These are phyloP conservation scores for Ypsolopha scabrella DNA, from an alignment of 2,888 invertebrate genomes.

Conservation along the genomic window DNA sequence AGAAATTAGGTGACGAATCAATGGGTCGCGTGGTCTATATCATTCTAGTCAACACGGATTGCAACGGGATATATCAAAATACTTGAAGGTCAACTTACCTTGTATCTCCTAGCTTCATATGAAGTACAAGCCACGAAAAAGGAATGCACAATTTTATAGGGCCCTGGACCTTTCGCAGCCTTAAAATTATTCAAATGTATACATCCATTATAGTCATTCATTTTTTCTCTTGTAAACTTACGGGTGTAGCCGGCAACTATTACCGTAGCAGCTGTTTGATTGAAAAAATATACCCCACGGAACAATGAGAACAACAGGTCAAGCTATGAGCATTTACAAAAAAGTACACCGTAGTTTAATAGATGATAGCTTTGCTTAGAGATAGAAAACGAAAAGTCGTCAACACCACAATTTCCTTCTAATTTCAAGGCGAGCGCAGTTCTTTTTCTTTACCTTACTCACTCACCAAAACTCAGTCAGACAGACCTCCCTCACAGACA, in stretches of 20 bases:
- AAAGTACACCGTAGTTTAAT: too few species aligned
- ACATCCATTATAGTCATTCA: conserved; percentile 80
- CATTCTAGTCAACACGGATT: neutral
- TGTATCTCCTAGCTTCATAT: conserved; percentile 82
- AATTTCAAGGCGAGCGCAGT: neutral
- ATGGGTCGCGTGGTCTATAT: neutral
- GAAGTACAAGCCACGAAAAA: conserved; percentile 88
- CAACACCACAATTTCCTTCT: neutral
- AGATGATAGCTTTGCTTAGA: too few species aligned
- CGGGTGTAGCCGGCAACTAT: neutral
- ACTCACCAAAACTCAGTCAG: too few species aligned
- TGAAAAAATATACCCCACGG: too few species aligned
- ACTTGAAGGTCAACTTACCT: conserved; percentile 66
- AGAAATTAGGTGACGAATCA: neutral
- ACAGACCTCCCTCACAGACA: too few species aligned
- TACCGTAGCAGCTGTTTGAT: neutral
- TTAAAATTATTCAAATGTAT: conserved; percentile 85
- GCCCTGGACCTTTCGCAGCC: conserved; percentile 79
- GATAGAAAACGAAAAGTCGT: too few species aligned
- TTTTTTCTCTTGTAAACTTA: conserved; percentile 40
- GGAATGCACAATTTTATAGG: conserved; percentile 84
- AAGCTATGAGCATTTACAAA: too few species aligned
- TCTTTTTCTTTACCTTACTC: too few species aligned
- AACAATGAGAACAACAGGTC: too few species aligned
- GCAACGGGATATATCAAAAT: neutral